These are phyloP conservation scores for Gastrophryne carolinensis DNA, from an alignment of 2,797 vertebrate species.

Conservation along the genomic window DNA sequence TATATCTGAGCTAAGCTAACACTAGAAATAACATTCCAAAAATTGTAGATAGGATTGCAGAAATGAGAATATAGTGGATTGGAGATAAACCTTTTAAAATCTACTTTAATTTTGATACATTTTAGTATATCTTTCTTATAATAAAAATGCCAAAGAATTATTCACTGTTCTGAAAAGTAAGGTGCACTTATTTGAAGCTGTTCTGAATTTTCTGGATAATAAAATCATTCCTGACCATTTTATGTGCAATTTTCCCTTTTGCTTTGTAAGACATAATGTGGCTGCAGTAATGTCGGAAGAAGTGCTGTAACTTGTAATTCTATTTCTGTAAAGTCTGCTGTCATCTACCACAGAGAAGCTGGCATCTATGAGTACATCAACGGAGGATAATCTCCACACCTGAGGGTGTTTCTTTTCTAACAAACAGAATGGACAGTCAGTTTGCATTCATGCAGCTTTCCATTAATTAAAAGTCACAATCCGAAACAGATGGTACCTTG, in stretches of 20 bases:
- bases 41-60: no score
- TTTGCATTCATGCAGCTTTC: constrained; percentile 35
- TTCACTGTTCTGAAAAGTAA: neutral
- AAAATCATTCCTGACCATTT: neutral
- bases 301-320: constrained; percentile 3
- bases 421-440: constrained; percentile 37
- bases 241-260: neutral
- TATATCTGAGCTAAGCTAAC: no score
- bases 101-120: no score
- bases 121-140: neutral
- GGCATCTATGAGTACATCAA: constrained; percentile 24
- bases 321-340: neutral
- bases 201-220: neutral
- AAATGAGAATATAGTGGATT: no score
- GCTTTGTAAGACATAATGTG: neutral
- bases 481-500: constrained; percentile 35
- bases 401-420: constrained; percentile 20
- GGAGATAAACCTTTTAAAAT: no score
- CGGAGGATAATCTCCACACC: constrained; percentile 17
- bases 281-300: neutral
- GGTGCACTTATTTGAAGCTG: no score
- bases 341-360: constrained; percentile 21
- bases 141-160: neutral
- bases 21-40: no score
- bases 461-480: constrained; percentile 38